Evolutionary conservation across 2,888 invertebrate genomes (phyloP).

Genomic region (Masnerella sp.): DNA sequence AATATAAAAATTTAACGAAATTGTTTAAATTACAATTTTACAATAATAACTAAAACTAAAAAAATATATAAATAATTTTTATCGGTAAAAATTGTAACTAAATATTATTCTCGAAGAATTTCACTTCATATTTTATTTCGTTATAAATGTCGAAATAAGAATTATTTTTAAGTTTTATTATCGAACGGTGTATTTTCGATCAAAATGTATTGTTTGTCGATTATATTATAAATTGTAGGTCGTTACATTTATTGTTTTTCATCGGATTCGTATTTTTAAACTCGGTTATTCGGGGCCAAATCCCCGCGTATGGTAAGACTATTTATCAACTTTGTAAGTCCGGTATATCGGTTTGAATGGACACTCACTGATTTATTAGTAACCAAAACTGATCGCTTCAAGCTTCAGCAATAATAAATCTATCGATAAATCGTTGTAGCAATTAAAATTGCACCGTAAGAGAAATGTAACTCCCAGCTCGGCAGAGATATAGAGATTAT

Average conservation of each 20-base stretch:
- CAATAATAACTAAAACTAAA: too few relatives aligned
- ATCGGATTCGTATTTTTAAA: not conserved
- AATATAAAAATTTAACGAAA: too few relatives aligned
- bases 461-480: not conserved
- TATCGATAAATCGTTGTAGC: conserved; percentile 4
- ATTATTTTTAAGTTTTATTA: too few relatives aligned
- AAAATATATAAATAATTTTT: too few relatives aligned
- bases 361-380: conserved; percentile 14
- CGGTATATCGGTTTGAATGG: conserved; percentile 4
- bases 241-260: not conserved
- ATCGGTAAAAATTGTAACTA: too few relatives aligned
- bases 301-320: conserved; percentile 7
- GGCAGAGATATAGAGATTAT: too few relatives aligned
- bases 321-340: conserved; percentile 17
- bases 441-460: conserved; percentile 6
- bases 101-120: too few relatives aligned
- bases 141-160: too few relatives aligned
- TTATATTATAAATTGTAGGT: not conserved
- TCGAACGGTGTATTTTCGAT: not conserved
- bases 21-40: too few relatives aligned
- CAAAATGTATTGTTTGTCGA: not conserved
- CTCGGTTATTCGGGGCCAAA: not conserved
- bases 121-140: too few relatives aligned
- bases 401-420: conserved; percentile 2
- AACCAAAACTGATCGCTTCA: conserved; percentile 5